Conservation (phyloP, 1,140 invertebrate genomes). For the Pseudomyrmex gracilis region DNA sequence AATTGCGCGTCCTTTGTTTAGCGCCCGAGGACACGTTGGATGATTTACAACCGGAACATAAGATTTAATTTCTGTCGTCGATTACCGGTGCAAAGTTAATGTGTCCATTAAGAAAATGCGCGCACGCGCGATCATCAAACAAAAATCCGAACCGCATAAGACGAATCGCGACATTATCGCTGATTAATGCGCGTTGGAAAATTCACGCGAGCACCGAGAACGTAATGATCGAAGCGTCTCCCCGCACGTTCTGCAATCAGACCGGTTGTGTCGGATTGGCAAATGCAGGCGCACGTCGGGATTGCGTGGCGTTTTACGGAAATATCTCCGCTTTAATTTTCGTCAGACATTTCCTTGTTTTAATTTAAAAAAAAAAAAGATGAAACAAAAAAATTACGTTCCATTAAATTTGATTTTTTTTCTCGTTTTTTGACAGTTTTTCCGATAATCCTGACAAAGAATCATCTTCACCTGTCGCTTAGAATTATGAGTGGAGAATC, state of each 20-base stretch:
- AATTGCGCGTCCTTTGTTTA: constrained; percentile 47
- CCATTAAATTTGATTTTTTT: neutral
- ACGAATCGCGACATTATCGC: constrained; percentile 44
- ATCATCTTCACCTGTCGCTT: neutral
- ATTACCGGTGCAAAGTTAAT: constrained; percentile 47
- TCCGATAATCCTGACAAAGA: neutral
- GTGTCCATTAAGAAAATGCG: constrained; percentile 44
- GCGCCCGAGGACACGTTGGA: constrained; percentile 46
- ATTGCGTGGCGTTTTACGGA: neutral
- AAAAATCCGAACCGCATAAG: constrained; percentile 32
- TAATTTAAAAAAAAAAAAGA: too few relatives aligned
- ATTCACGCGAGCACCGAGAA: constrained; percentile 28
- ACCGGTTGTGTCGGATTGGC: neutral
- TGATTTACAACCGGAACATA: constrained; percentile 53
- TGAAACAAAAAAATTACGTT: too few relatives aligned
- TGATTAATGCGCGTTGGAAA: constrained; percentile 51
- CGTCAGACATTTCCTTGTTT: too few relatives aligned
- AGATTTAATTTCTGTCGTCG: constrained; percentile 54
- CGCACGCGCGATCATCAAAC: constrained; percentile 1
- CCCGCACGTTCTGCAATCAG: constrained; percentile 8
- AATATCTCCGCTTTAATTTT: too few relatives aligned
- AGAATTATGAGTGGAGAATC: neutral
- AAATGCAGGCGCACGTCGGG: neutral
- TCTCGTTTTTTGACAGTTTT: neutral
- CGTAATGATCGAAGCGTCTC: constrained; percentile 34